Evolutionary conservation across 1,140 invertebrate genomes (phyloP).

Genomic region (Himalopsyche phryganea): DNA sequence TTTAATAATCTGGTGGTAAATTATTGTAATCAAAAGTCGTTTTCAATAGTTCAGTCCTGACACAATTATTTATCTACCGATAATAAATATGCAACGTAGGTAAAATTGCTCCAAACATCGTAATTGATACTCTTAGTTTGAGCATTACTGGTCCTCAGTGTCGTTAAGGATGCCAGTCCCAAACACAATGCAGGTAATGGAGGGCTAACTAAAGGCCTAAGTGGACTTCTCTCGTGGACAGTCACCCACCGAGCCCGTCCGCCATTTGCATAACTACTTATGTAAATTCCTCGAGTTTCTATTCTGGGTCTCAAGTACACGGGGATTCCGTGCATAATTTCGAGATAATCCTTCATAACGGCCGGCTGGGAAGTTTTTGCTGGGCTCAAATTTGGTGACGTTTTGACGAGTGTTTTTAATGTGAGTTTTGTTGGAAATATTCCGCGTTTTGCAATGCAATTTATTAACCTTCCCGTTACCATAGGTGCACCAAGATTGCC

Average conservation of each 20-base stretch:
- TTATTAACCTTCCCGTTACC: no score
- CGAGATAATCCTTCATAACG: background rate
- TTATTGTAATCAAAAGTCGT: no score
- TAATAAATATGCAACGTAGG: no score
- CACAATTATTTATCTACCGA: no score
- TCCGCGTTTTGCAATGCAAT: no score
- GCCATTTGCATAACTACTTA: slow-evolving; percentile 31
- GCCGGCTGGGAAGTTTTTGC: background rate
- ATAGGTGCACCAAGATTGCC: no score
- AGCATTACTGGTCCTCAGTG: background rate
- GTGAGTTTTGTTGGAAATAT: no score
- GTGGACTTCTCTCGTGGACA: slow-evolving; percentile 14
- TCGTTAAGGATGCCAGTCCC: background rate
- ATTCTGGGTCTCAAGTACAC: background rate
- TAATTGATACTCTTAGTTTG: no score
- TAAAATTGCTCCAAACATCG: no score
- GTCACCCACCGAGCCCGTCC: background rate
- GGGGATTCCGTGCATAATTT: background rate
- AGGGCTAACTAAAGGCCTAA: slow-evolving; percentile 15
- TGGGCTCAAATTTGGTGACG: background rate
- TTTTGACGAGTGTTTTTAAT: no score
- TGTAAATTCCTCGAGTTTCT: slow-evolving; percentile 20
- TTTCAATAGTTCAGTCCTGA: no score
- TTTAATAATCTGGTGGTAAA: no score
- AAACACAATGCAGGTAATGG: slow-evolving; percentile 23